Evolutionary conservation across 2,113 vertebrate species (phyloP).

Genomic region (Marcusenius ussheri): DNA sequence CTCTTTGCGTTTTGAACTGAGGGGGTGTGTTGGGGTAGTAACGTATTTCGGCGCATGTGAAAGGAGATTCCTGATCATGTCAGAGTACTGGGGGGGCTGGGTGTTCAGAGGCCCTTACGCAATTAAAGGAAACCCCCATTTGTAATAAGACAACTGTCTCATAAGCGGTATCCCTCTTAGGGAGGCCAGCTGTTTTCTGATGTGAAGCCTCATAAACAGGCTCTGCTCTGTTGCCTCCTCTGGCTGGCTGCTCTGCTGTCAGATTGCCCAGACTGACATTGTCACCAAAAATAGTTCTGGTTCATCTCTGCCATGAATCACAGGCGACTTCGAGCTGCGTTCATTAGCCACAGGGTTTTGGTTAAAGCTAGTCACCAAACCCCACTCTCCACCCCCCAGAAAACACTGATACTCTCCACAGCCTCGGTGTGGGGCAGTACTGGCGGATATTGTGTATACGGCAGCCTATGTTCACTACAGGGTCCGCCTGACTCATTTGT

Average conservation of each 20-base stretch:
- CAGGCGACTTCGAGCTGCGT: neutral
- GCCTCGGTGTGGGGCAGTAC: slow-evolving; percentile 19
- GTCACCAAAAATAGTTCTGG: neutral
- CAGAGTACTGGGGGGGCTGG: neutral
- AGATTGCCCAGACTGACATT: neutral
- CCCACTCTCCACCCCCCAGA: neutral
- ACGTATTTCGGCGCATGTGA: neutral
- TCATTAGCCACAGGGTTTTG: neutral
- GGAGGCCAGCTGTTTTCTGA: neutral
- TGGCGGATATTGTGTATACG: slow-evolving; percentile 16
- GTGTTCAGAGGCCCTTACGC: neutral
- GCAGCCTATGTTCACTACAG: slow-evolving; percentile 36
- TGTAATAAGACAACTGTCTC: neutral
- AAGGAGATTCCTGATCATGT: neutral
- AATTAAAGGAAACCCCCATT: neutral
- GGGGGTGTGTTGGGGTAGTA: neutral
- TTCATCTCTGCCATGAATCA: neutral
- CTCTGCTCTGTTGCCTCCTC: neutral
- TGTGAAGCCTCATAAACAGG: neutral
- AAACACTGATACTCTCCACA: neutral
- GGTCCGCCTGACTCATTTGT: slow-evolving; percentile 42
- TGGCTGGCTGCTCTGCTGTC: neutral
- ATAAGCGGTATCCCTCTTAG: neutral
- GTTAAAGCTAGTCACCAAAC: neutral
- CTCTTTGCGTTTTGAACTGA: neutral